Conservation (phyloP, 2,113 vertebrate genomes). For the Lipotes vexillifer region DNA sequence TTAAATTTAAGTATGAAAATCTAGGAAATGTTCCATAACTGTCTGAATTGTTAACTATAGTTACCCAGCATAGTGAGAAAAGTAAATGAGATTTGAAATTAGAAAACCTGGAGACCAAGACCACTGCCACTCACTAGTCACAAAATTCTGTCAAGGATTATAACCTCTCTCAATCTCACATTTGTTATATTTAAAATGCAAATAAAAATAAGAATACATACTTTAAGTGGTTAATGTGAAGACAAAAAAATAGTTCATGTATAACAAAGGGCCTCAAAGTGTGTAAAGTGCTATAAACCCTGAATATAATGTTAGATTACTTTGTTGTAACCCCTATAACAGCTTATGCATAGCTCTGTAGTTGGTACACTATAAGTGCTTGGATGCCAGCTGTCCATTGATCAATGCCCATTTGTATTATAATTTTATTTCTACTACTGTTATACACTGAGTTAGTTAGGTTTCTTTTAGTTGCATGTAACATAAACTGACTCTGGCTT, state of each 20-base stretch:
- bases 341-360: background rate
- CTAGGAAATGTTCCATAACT: background rate
- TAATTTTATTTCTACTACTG: background rate
- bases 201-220: background rate
- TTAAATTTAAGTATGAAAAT: background rate
- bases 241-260: background rate
- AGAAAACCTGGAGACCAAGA: background rate
- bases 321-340: background rate
- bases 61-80: background rate
- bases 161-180: background rate
- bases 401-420: background rate
- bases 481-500: background rate
- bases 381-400: background rate
- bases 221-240: background rate
- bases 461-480: background rate
- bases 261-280: background rate
- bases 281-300: background rate
- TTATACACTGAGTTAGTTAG: background rate
- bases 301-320: background rate
- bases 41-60: background rate
- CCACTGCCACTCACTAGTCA: background rate
- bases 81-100: background rate
- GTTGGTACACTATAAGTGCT: background rate
- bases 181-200: background rate
- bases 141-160: background rate